Evolutionary conservation across 2,113 vertebrate species (phyloP).

Genomic region (Hyperopisus bebe): DNA sequence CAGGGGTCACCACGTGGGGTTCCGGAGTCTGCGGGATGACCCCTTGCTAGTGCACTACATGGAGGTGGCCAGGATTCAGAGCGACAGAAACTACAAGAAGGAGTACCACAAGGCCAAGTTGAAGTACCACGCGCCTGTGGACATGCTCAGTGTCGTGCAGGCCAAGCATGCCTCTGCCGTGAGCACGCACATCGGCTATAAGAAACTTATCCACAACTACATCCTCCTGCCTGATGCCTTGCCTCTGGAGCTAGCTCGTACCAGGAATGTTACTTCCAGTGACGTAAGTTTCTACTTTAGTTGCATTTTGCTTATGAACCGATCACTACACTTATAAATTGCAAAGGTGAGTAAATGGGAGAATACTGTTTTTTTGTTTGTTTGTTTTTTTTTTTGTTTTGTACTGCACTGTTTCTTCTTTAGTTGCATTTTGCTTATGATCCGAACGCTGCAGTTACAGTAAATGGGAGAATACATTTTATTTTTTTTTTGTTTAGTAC

Average conservation of each 20-base stretch:
- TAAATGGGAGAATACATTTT: not conserved
- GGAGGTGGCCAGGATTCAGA: conserved; percentile 81
- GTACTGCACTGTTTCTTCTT: not conserved
- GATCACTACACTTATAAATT: not conserved
- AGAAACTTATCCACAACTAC: conserved; percentile 20
- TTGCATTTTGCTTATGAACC: not conserved
- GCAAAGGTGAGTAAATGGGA: not conserved
- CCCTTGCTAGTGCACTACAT: conserved; percentile 89
- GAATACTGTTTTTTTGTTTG: not conserved
- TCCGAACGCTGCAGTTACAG: not conserved
- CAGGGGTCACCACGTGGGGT: conserved; percentile 77
- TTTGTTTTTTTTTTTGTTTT: too few relatives aligned
- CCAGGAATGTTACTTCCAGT: conserved; percentile 10
- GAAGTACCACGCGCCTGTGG: conserved; percentile 77
- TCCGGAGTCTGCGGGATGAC: conserved; percentile 80
- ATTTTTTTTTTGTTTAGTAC: not conserved
- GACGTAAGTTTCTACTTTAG: conserved; percentile 7
- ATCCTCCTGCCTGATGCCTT: conserved; percentile 18
- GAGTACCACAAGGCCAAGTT: conserved; percentile 85
- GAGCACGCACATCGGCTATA: conserved; percentile 73
- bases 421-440: not conserved
- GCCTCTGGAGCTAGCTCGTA: conserved; percentile 10
- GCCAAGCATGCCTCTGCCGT: conserved; percentile 75
- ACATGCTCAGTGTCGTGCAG: conserved; percentile 78
- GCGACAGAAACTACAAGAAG: conserved; percentile 83